Percentiles rank a stretch among this genome's conserved stretches.
These are phyloP conservation scores for Actinia equina DNA, from an alignment of 64 coral and sea anemone genomes.

Conservation along the genomic window DNA sequence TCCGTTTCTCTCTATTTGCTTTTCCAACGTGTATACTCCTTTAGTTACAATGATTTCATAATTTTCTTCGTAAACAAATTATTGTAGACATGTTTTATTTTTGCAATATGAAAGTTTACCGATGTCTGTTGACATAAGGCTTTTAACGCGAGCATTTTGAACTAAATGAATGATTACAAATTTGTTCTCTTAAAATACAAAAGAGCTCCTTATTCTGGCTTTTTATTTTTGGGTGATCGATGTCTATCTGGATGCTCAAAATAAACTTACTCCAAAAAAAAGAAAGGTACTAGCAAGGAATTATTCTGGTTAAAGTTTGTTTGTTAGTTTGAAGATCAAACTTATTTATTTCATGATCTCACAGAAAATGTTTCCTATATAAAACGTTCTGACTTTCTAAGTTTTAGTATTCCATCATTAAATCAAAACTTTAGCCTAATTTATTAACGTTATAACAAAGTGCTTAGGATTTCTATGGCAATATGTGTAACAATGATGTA, in stretches of 20 bases:
- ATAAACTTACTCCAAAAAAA: too few species aligned
- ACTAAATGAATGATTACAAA: background rate
- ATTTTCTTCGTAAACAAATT: conserved; percentile 9
- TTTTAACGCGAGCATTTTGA: background rate
- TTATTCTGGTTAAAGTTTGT: too few species aligned
- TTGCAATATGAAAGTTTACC: background rate
- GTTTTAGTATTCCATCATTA: too few species aligned
- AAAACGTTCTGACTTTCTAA: too few species aligned
- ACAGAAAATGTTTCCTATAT: too few species aligned
- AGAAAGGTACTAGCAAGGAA: too few species aligned
- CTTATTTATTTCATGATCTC: background rate
- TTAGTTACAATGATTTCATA: conserved; percentile 5
- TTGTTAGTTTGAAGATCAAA: too few species aligned
- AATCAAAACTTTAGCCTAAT: background rate
- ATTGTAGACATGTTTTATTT: background rate
- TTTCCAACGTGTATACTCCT: background rate
- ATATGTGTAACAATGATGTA: background rate
- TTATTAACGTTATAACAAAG: background rate
- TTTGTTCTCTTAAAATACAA: background rate
- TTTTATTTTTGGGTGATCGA: background rate
- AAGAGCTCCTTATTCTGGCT: background rate
- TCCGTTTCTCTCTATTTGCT: background rate
- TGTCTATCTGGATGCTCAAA: background rate
- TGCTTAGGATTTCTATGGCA: background rate
- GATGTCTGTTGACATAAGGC: background rate